Percentiles rank a stretch among this genome's conserved stretches.
Conservation (phyloP, 2,888 invertebrate species). For the Glomeris marginata region DNA sequence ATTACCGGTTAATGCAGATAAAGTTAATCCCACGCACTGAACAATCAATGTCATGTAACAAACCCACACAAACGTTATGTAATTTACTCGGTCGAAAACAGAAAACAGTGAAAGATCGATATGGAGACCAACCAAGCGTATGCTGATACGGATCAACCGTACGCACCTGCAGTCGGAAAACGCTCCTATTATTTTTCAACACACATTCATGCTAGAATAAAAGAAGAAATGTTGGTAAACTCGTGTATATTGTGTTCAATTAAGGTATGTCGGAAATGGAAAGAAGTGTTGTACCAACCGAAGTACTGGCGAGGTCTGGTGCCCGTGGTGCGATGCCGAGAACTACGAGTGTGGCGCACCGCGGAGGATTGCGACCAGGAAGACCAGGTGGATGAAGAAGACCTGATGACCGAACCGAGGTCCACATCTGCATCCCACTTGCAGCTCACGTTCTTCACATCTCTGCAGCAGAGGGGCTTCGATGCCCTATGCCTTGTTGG, state of each 20-base stretch:
- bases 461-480: slow-evolving; percentile 64
- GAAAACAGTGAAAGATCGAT: too few species aligned
- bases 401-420: neutral
- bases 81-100: slow-evolving; percentile 1
- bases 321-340: slow-evolving; percentile 73
- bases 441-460: slow-evolving; percentile 25
- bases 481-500: slow-evolving; percentile 68
- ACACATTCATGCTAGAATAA: too few species aligned
- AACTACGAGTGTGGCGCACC: slow-evolving; percentile 41
- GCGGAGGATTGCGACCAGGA: slow-evolving; percentile 14
- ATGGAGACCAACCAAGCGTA: too few species aligned
- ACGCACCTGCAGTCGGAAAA: too few species aligned
- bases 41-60: too few species aligned
- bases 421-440: slow-evolving; percentile 9
- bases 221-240: too few species aligned
- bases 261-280: slow-evolving; percentile 66
- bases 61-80: too few species aligned
- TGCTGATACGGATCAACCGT: too few species aligned
- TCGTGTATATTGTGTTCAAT: too few species aligned
- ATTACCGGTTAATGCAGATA: too few species aligned
- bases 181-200: too few species aligned
- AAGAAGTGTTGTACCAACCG: slow-evolving; percentile 74
- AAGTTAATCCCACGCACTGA: too few species aligned
- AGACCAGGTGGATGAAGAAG: slow-evolving; percentile 25
- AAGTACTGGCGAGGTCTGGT: slow-evolving; percentile 73